Conservation (phyloP, 2,888 invertebrate species). For the Acrobasis repandana region DNA sequence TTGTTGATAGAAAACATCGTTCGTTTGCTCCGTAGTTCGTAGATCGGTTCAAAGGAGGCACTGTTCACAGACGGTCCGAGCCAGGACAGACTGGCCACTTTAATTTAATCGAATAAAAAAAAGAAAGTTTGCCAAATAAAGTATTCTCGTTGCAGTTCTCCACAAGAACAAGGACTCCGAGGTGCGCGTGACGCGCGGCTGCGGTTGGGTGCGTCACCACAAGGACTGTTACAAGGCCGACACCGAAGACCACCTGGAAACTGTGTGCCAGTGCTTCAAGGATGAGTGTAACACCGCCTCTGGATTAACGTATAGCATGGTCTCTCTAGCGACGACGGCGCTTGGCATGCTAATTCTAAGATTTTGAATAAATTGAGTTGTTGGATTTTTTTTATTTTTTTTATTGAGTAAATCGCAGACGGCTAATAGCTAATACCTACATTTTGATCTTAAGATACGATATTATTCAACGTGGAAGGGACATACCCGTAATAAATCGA, state of each 20-base stretch:
- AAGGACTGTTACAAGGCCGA: conserved; percentile 83
- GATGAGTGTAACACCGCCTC: conserved; percentile 82
- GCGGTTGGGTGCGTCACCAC: conserved; percentile 82
- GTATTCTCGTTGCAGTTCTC: conserved; percentile 56
- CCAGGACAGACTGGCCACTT: too few relatives aligned
- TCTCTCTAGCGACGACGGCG: not conserved
- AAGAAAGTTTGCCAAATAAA: too few relatives aligned
- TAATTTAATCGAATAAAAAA: too few relatives aligned
- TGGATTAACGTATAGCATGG: not conserved
- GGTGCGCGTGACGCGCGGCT: conserved; percentile 82
- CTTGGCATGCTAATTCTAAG: conserved; percentile 3
- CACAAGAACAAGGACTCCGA: conserved; percentile 65
- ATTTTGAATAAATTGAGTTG: conserved; percentile 11
- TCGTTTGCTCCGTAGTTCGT: too few relatives aligned
- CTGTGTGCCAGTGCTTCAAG: conserved; percentile 84
- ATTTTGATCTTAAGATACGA: too few relatives aligned
- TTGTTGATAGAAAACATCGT: too few relatives aligned
- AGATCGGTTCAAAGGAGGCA: too few relatives aligned
- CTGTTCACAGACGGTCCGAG: too few relatives aligned
- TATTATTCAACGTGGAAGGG: too few relatives aligned
- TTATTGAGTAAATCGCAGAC: not conserved
- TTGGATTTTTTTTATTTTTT: not conserved
- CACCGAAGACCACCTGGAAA: conserved; percentile 85
- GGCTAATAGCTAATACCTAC: too few relatives aligned
- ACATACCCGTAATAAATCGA: too few relatives aligned